Percentiles rank a stretch among this genome's conserved stretches.
phyloP scores from a whole-genome alignment of 1,140 invertebrate genomes.

The Aphaenogaster ashmeadi region DNA sequence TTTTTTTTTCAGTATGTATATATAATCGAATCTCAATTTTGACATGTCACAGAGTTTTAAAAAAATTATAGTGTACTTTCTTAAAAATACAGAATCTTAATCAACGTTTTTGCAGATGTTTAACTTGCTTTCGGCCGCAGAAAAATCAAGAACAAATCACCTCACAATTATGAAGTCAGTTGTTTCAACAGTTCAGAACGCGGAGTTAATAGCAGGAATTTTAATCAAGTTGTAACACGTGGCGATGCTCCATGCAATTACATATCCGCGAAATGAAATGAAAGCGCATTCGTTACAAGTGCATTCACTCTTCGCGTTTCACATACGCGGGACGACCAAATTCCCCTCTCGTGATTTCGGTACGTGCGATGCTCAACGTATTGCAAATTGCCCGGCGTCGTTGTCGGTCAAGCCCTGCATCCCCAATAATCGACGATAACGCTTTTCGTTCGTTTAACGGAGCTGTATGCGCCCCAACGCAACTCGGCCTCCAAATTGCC shows the following conservation, averaged over 20 bases:
- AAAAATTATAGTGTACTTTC: not conserved
- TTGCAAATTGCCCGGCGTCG: conserved; percentile 31
- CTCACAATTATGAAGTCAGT: conserved; percentile 13
- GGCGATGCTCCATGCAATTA: conserved; percentile 18
- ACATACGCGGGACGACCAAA: conserved; percentile 2
- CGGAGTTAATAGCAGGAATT: conserved; percentile 48
- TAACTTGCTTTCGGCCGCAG: not conserved
- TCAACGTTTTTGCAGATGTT: not conserved
- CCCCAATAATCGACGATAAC: conserved; percentile 52
- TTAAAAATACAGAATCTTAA: not conserved
- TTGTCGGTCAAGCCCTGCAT: not conserved
- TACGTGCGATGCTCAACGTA: conserved; percentile 17
- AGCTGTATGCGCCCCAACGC: not conserved
- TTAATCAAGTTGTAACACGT: conserved; percentile 49
- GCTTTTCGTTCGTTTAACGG: conserved; percentile 60
- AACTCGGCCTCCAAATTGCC: conserved; percentile 45
- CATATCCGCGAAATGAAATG: conserved; percentile 48
- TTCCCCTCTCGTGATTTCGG: conserved; percentile 39
- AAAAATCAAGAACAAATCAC: conserved; percentile 16
- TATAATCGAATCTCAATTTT: not conserved
- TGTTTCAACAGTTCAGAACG: conserved; percentile 17
- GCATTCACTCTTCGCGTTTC: conserved; percentile 40
- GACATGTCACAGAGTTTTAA: not conserved
- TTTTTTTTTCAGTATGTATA: too few species aligned
- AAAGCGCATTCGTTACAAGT: conserved; percentile 54